phyloP scores from a whole-genome alignment of 1,140 invertebrate species.

The Anthonomus grandis region DNA sequence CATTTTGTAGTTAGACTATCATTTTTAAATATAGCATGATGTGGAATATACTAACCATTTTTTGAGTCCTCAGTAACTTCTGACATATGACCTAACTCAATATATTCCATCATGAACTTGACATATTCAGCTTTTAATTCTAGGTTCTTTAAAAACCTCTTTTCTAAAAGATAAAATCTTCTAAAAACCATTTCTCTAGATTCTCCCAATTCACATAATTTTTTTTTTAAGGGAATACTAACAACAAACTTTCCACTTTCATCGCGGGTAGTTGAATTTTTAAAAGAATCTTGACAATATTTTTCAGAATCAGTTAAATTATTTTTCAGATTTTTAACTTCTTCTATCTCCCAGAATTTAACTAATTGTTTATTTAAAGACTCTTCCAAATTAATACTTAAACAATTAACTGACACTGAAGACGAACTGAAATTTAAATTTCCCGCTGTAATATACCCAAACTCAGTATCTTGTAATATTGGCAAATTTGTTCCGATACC shows the following conservation, averaged over 20 bases:
- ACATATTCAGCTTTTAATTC: no score
- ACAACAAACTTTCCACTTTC: no score
- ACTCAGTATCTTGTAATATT: no score
- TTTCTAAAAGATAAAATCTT: slow-evolving; percentile 1
- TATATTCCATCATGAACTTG: no score
- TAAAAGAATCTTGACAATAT: slow-evolving; percentile 9
- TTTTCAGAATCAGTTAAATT: not conserved
- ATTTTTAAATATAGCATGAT: slow-evolving; percentile 48
- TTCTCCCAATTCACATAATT: not conserved
- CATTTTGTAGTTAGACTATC: no score
- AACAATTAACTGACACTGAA: no score
- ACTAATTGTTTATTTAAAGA: not conserved
- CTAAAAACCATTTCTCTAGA: no score
- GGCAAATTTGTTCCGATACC: no score
- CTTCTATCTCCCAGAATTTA: slow-evolving; percentile 16
- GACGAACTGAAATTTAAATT: not conserved
- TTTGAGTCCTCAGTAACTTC: slow-evolving; percentile 6
- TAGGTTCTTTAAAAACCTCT: slow-evolving; percentile 8
- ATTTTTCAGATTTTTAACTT: not conserved
- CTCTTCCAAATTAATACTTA: not conserved
- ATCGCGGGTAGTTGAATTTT: not conserved
- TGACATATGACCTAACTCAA: no score
- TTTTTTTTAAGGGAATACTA: not conserved
- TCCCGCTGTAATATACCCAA: slow-evolving; percentile 7
- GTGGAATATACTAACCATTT: slow-evolving; percentile 39